These are phyloP conservation scores for Mormoops blainvillei DNA, from an alignment of 2,113 vertebrate genomes.

Conservation along the genomic window DNA sequence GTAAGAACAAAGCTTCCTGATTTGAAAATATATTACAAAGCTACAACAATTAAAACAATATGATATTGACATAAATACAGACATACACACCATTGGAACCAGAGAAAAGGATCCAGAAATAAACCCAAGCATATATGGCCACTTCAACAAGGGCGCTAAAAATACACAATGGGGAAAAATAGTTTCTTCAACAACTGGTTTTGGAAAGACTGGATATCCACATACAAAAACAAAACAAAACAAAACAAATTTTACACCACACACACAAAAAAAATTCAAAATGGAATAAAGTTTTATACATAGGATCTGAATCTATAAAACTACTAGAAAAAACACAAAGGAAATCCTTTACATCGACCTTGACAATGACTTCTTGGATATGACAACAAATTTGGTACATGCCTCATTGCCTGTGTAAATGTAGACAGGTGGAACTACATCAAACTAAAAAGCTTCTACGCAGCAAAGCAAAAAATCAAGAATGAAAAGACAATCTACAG, in stretches of 20 bases:
- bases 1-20: neutral
- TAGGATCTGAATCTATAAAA: neutral
- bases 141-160: too few species aligned
- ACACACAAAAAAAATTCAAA: neutral
- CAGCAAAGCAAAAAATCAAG: neutral
- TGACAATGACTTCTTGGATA: neutral
- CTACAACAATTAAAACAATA: neutral
- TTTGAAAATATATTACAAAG: neutral
- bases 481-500: neutral
- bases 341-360: neutral
- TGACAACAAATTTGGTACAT: neutral
- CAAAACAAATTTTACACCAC: neutral
- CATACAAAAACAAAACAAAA: too few species aligned
- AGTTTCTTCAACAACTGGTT: too few species aligned
- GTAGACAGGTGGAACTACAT: neutral
- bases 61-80: neutral
- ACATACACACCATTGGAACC: neutral
- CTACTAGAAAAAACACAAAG: neutral
- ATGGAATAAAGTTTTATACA: neutral
- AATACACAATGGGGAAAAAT: too few species aligned
- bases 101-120: neutral
- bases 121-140: neutral
- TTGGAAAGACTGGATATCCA: neutral
- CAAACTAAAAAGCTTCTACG: neutral
- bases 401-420: neutral